Evolutionary conservation across 1,140 invertebrate species (phyloP), one percentile per base, ranked within the genome.

Genomic region (Ceratitis capitata): DNA sequence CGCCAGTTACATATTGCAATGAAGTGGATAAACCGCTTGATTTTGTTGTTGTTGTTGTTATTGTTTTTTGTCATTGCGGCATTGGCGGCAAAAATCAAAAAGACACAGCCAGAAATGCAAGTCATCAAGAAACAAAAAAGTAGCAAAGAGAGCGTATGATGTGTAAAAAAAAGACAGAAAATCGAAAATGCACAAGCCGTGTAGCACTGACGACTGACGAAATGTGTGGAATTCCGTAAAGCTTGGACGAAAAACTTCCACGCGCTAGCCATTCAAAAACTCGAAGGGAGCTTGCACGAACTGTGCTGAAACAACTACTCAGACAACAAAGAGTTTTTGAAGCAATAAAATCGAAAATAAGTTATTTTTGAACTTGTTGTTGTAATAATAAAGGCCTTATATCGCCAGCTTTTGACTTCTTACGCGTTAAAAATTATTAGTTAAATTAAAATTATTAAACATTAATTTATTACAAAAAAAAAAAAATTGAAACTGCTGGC

Each of bases 61-160:
- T n/a, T n/a, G 29, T 16, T 64, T 32, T 9, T 6, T 64, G 58
- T n/a, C 2, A 19, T 26, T 45, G 39, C 45, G 39, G 23, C 39
- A 45, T 78, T 78, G 69, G 69, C 69, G 69, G 69, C 69, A 45
- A 19, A 78, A 78, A 78, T 78, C 69, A 78, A 78, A 78, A 42
- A 78, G 69, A 42, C n/a, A 19, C 69, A 16, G 23, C 42, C 61
- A 69, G 61, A 69, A 35, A 69, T 19, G 61, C 32, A 9, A 69
- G 61, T 69, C 35, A 69, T 69, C 14, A 39, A 35, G 23, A 7
- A 32, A 32, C 14, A 69, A 69, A 39, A 32, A 26, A 9, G 6
- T 10, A n/a, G 39, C 5, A 39, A 69, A 12, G 61, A 69, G 35
- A 69, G 23, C 23, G 51, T 9, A 32, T 32, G 3, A 69, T 35